Base-by-base conservation (phyloP, 2,113 vertebrate species). In the Psettodes erumei region DNA sequence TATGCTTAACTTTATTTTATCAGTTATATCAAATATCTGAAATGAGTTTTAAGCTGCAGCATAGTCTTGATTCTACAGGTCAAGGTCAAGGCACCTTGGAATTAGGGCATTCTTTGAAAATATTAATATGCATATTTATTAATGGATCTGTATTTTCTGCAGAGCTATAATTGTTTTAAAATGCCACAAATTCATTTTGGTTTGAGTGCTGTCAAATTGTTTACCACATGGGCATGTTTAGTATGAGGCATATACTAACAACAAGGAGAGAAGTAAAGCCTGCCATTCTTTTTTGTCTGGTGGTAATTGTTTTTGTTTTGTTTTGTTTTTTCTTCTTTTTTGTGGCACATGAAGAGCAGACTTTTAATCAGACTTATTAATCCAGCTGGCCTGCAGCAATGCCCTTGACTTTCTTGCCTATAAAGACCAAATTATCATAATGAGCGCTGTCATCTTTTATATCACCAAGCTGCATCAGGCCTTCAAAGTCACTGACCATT, bases 301-400 rank as follows among this genome's bases (percentile, higher is more conserved):
- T 45, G 21, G 11, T 28, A 37, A 66, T 64, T 38, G 15, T 55
- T 42, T 47, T 54, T 28, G n/a, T n/a, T n/a, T n/a, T n/a, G n/a
- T n/a, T n/a, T n/a, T n/a, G n/a, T n/a, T n/a, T n/a, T n/a, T n/a
- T n/a, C n/a, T 7, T n/a, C 30, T 23, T 71, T 42, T 45, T 23
- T 63, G 27, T 77, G 78, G 50, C 59, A 82, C 42, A 27, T 71
- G 73, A 81, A 47, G 65, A 71, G 62, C 30, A 47, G n/a, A 40
- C 27, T 64, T 79, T 72, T 74, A 79, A 85, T 79, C 23, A 16
- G 43, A 30, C 37, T 67, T 59, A 72, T 79, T 63, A 77, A 43
- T 85, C 42, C 30, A 51, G 18, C 58, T 65, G 59, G 54, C 71
- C 61, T 75, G 73, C 63, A 78, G 69, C 47, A 51, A 63, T 60